Conservation (phyloP, 2,797 vertebrate genomes). For the Cichlasoma orientale region DNA sequence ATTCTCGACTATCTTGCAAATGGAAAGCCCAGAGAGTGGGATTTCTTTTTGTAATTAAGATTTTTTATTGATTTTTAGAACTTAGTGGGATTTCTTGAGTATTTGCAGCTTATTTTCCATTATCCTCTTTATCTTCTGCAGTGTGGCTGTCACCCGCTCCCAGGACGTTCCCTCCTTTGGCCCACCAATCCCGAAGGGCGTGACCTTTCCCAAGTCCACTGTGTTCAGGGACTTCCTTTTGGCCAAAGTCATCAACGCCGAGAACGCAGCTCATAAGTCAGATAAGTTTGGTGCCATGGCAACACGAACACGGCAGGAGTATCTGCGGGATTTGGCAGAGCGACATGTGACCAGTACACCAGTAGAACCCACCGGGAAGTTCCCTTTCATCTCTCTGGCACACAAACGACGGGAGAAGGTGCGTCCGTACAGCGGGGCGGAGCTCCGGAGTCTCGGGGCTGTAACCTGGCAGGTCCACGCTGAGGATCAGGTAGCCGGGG, state of each 20-base stretch:
- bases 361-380: constrained; percentile 93
- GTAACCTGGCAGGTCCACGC: constrained; percentile 92
- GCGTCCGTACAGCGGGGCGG: constrained; percentile 90
- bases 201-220: constrained; percentile 96
- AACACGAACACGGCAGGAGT: constrained; percentile 95
- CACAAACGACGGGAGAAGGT: constrained; percentile 93
- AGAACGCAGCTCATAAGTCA: constrained; percentile 97
- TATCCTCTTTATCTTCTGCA: constrained; percentile 61
- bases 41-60: no score
- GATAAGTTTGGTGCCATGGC: constrained; percentile 98
- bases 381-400: constrained; percentile 95
- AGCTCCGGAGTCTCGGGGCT: constrained; percentile 91
- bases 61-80: no score
- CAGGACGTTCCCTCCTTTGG: constrained; percentile 96
- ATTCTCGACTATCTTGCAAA: background rate
- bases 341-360: constrained; percentile 95
- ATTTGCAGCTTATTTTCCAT: background rate
- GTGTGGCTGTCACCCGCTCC: constrained; percentile 95
- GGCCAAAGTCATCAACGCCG: constrained; percentile 96
- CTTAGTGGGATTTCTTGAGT: background rate
- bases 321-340: constrained; percentile 94
- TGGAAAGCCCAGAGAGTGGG: background rate
- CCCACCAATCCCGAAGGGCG: constrained; percentile 93
- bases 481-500: constrained; percentile 90
- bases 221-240: constrained; percentile 98